Percentiles rank a stretch among this genome's conserved stretches.
Conservation (phyloP, 2,888 invertebrate genomes). For the Rhingia campestris region DNA sequence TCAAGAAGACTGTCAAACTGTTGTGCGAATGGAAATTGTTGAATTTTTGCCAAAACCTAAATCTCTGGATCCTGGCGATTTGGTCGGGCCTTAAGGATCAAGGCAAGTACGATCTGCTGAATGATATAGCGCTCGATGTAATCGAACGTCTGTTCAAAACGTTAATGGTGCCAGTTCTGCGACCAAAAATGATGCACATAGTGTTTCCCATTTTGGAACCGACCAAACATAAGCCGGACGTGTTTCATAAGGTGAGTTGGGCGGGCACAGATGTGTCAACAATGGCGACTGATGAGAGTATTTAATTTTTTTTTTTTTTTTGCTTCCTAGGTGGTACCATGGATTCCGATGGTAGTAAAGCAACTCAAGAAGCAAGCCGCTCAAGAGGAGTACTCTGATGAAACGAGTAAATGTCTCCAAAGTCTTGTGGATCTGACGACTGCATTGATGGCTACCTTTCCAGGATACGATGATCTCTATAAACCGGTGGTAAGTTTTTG, state of each 20-base stretch:
- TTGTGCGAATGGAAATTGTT: conserved; percentile 88
- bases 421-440: conserved; percentile 85
- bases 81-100: conserved; percentile 86
- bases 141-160: conserved; percentile 85
- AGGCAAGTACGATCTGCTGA: conserved; percentile 84
- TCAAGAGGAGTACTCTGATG: conserved; percentile 84
- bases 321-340: conserved; percentile 79
- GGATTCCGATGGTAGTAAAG: conserved; percentile 84
- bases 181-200: conserved; percentile 85
- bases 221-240: conserved; percentile 85
- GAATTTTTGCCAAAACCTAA: conserved; percentile 86
- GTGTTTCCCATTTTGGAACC: conserved; percentile 87
- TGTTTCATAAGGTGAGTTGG: conserved; percentile 85
- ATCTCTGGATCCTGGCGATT: conserved; percentile 87
- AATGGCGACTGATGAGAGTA: conserved; percentile 53
- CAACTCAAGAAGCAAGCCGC: conserved; percentile 85
- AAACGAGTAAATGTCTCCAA: conserved; percentile 84
- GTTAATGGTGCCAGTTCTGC: conserved; percentile 84
- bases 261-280: background rate
- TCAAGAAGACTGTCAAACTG: conserved; percentile 86
- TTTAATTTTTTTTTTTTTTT: conserved; percentile 13
- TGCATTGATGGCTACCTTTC: conserved; percentile 84
- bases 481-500: conserved; percentile 83
- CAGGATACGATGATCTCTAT: conserved; percentile 83
- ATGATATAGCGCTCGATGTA: conserved; percentile 86